These are phyloP conservation scores for Patella depressa DNA, from an alignment of 2,888 invertebrate genomes.

Conservation along the genomic window DNA sequence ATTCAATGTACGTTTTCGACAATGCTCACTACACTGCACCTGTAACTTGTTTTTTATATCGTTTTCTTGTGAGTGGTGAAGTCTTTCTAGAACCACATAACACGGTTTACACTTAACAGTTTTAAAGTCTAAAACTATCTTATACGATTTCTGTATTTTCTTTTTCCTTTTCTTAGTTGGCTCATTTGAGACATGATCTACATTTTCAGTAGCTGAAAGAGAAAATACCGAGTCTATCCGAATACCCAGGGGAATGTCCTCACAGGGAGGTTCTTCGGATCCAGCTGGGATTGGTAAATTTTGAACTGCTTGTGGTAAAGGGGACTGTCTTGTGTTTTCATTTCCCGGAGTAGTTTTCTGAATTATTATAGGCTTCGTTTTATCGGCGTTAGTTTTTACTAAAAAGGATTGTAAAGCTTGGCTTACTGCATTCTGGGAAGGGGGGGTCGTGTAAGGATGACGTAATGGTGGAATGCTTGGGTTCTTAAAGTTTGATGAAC, in stretches of 20 bases:
- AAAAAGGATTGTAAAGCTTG: too few species aligned
- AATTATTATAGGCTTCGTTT: too few species aligned
- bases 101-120: constrained; percentile 19
- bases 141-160: neutral
- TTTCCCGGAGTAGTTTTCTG: too few species aligned
- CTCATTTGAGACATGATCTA: neutral
- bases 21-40: constrained; percentile 19
- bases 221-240: constrained; percentile 25
- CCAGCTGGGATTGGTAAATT: too few species aligned
- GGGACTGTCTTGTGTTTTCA: too few species aligned
- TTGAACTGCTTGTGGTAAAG: too few species aligned
- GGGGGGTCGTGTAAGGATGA: too few species aligned
- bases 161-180: neutral
- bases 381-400: too few species aligned
- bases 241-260: constrained; percentile 13
- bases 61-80: neutral
- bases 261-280: neutral
- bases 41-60: neutral
- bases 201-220: constrained; percentile 3
- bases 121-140: constrained; percentile 12
- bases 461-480: too few species aligned
- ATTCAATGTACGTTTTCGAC: constrained; percentile 20
- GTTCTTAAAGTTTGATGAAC: too few species aligned
- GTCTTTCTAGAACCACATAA: constrained; percentile 21
- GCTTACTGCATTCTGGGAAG: too few species aligned